Percentiles rank a stretch among this genome's conserved stretches.
phyloP scores from a whole-genome alignment of 1,140 invertebrate species.

The Glossosoma conforme region DNA sequence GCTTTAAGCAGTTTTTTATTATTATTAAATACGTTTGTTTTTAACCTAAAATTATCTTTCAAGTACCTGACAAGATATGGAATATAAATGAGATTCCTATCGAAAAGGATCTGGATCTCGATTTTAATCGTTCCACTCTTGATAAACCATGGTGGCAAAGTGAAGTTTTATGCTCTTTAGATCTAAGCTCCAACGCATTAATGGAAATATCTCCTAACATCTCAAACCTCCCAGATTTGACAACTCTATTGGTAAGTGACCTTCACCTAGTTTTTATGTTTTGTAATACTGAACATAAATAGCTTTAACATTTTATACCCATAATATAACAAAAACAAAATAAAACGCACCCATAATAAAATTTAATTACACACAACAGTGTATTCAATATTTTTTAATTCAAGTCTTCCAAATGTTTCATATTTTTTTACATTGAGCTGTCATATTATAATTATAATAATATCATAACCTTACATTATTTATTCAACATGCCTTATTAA shows the following conservation, averaged over 20 bases:
- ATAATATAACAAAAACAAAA: too few relatives aligned
- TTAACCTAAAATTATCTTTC: constrained; percentile 15
- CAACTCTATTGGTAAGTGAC: constrained; percentile 46
- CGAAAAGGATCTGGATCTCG: constrained; percentile 60
- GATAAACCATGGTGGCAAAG: constrained; percentile 81
- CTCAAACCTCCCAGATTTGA: constrained; percentile 62
- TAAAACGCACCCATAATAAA: too few relatives aligned
- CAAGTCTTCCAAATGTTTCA: not conserved
- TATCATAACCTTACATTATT: too few relatives aligned
- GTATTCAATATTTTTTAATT: too few relatives aligned
- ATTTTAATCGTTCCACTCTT: constrained; percentile 58
- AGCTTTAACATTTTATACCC: too few relatives aligned
- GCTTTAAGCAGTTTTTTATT: not conserved
- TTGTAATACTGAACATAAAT: too few relatives aligned
- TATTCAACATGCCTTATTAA: too few relatives aligned
- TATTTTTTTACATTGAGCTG: not conserved
- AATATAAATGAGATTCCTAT: constrained; percentile 67
- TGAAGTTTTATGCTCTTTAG: constrained; percentile 68
- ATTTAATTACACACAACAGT: too few relatives aligned
- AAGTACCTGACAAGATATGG: constrained; percentile 80
- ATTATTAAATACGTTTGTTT: not conserved
- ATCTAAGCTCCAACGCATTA: constrained; percentile 76
- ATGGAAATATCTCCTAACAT: constrained; percentile 63
- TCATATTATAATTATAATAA: too few relatives aligned
- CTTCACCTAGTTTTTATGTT: too few relatives aligned